Base-by-base conservation (phyloP, 2,797 vertebrate species). In the Pteronotus mesoamericanus region DNA sequence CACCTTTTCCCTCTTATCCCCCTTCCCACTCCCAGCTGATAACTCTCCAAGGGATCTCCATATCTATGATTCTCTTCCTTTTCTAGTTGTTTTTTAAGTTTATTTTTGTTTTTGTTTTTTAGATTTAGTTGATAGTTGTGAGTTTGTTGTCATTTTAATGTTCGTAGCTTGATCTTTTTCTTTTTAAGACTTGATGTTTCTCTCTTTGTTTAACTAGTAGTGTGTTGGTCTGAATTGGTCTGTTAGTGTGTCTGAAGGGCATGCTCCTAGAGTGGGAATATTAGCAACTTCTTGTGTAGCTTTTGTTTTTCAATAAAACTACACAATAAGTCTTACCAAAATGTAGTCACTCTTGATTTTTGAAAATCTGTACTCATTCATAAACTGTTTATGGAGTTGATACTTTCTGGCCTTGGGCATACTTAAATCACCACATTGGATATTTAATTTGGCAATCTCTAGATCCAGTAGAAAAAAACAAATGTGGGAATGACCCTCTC, bases 281-380 rank as follows among this genome's bases (percentile, higher is more conserved):
- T 59, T 69, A 94, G 71, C 61, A 34, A 26, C 21, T 91, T 94
- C 64, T 71, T 69, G 55, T 26, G 34, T 39, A 74, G 69, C 55
- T 82, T 95, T 69, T 32, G 44, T 61, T 78, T 96, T 96, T 74
- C 32, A 84, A 2, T 86, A 79, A 88, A 91, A 75, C 9, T 11
- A 34, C 37, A 72, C 34, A 29, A 21, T 61, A 32, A 19, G 29
- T 75, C 44, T 68, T 86, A 72, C 34, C 53, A 71, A 59, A 15
- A 82, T 55, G 44, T 74, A 37, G 64, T 75, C 59, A 72, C 82
- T 92, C 79, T 85, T 78, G 44, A 53, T 79, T 92, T 74, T 93
- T 94, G 89, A 59, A 94, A 89, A 66, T 94, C 75, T 64, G 5
- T 61, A 75, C 32, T 92, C 84, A 83, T 91, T 95, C 89, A 79